These are phyloP conservation scores for Chymomyza procnemis DNA, from an alignment of 2,888 invertebrate species.

Conservation along the genomic window DNA sequence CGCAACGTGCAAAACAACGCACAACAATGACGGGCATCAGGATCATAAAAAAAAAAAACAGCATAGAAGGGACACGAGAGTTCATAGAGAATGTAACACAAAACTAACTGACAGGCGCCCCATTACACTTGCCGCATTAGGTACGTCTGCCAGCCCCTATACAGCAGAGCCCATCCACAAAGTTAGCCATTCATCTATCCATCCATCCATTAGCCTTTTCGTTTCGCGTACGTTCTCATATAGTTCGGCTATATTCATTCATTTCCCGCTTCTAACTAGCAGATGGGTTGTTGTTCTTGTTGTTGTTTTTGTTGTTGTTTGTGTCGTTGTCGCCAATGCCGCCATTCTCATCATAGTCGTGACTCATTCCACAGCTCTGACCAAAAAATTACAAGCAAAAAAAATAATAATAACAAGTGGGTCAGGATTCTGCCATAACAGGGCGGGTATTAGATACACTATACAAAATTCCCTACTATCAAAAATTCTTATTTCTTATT, in stretches of 20 bases:
- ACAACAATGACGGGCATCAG: conserved; percentile 29
- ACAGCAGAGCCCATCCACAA: background rate
- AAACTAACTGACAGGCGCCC: conserved; percentile 29
- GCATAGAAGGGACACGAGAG: conserved; percentile 33
- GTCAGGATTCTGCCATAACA: no score
- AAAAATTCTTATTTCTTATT: no score
- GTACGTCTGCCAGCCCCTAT: background rate
- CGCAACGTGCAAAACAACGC: conserved; percentile 38
- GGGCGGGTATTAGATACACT: no score
- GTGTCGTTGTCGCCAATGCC: background rate
- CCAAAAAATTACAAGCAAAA: background rate
- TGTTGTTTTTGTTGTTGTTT: background rate
- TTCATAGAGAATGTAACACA: conserved; percentile 24
- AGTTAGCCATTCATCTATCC: conserved; percentile 38
- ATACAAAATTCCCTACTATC: no score
- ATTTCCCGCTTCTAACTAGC: conserved; percentile 25
- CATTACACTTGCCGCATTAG: background rate
- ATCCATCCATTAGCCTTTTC: conserved; percentile 52
- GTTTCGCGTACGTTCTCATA: conserved; percentile 44
- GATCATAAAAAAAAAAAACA: conserved; percentile 20
- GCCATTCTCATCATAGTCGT: background rate
- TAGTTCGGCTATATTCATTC: conserved; percentile 45
- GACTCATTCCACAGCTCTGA: background rate
- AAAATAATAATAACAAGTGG: no score
- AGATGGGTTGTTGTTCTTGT: background rate